Base-by-base conservation (phyloP, 2,113 vertebrate species). In the Grammomys dolichurus region DNA sequence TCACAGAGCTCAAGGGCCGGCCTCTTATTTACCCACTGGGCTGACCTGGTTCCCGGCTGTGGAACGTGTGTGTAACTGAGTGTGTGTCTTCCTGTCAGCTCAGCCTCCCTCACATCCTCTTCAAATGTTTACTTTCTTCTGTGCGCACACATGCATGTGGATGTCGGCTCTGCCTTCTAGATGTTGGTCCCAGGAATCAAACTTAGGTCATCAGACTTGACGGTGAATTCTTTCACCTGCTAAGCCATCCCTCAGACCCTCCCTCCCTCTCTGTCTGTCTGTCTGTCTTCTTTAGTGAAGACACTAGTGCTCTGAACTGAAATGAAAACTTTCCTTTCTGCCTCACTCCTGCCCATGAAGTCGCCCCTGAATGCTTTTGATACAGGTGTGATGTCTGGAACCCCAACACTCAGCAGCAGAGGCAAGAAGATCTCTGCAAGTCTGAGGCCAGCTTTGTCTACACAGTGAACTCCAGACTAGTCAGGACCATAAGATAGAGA, bases 271-370 rank as follows among this genome's bases (percentile, higher is more conserved):
- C 40, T 48, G 28, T 67, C 65, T 67, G 65, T 67, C 65, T 67
- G 65, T 77, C 73, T 24, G 11, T 24, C 87, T 63, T 78, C 67
- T 56, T 72, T 36, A 70, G 6, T 24, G 19, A 77, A 90, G 93
- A 92, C 14, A 75, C 65, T 46, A 80, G 33, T 58, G 77, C n/a
- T 96, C 69, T 82, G 87, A 87, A 87, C 54, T 56, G 22, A 95
- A 96, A 90, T 56, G 19, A 31, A 40, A 26, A n/a, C 36, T 67
- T 8, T 28, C 75, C 67, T 60, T 86, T 28, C 85, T 89, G 51
- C 28, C 36, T 95, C 82, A 24, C 56, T 43, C 26, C 40, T 28
- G 28, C 63, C 51, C 58, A n/a, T 46, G 54, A 94, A 89, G 13
- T 69, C 69, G 67, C 36, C 58, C 24, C 51, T 78, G 88, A 77